phyloP scores from a whole-genome alignment of 2,888 invertebrate genomes.

The Platycheirus albimanus region DNA sequence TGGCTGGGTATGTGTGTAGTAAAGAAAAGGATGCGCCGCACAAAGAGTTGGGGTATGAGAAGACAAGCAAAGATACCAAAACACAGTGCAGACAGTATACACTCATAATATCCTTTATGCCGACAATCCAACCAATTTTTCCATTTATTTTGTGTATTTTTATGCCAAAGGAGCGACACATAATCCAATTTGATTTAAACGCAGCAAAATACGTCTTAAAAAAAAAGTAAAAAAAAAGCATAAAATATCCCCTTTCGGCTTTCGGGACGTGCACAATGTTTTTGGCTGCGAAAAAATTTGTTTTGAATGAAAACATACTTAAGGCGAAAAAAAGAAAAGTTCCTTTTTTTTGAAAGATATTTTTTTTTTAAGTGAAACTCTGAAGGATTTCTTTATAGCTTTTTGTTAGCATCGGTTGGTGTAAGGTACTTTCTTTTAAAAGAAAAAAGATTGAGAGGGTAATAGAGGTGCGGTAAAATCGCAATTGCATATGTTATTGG shows the following conservation, averaged over 20 bases:
- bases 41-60: constrained; percentile 5
- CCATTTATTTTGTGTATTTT: constrained; percentile 42
- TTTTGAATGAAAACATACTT: constrained; percentile 61
- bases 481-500: constrained; percentile 72
- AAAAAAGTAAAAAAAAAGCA: constrained; percentile 17
- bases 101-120: constrained; percentile 45
- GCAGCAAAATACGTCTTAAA: constrained; percentile 53
- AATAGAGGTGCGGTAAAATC: constrained; percentile 64
- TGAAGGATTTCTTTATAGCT: constrained; percentile 65
- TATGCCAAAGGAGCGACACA: constrained; percentile 65
- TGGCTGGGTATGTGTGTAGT: neutral
- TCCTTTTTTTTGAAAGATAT: constrained; percentile 8
- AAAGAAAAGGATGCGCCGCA: constrained; percentile 26
- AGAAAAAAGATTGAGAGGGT: constrained; percentile 55
- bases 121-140: constrained; percentile 64
- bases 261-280: constrained; percentile 22
- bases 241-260: constrained; percentile 36
- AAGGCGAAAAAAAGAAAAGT: constrained; percentile 19
- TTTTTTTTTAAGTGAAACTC: constrained; percentile 18
- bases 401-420: constrained; percentile 25
- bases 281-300: constrained; percentile 20
- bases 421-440: constrained; percentile 28
- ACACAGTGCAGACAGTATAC: constrained; percentile 32
- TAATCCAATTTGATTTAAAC: constrained; percentile 73
- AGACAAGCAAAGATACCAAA: constrained; percentile 17